Evolutionary conservation across 2,888 invertebrate genomes (phyloP), one percentile per base, ranked within the genome.

Genomic region (Steinernema hermaphroditum): DNA sequence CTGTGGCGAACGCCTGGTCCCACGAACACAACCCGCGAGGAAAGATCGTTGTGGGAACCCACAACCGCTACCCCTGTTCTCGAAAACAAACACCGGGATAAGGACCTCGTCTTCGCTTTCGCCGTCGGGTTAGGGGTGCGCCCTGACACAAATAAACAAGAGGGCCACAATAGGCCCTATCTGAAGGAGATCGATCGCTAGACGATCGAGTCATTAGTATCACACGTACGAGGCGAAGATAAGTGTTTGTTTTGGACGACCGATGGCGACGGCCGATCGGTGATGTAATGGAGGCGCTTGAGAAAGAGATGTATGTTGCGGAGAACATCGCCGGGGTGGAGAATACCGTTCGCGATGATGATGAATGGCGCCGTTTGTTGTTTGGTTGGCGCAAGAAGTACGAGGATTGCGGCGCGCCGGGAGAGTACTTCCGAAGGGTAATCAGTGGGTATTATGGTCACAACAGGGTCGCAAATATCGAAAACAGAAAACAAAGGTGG

Each of bases 201-300:
- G 24, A 27, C 27, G 54, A 49, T 49, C 49, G 43, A 49, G 49
- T 12, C 9, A 19, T n/a, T 41, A 14, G 41, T 16, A n/a, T 19
- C 6, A 2, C 19, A 16, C 16, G 46, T 6, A 46, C 37, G 27
- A 9, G 46, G 46, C 46, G 46, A 19, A 24, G 54, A 54, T 27
- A 54, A 54, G 54, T 54, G 54, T 54, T 54, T 54, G 54, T 54
- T 54, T 54, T 54, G 54, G 27, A 54, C 54, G 27, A 8, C 54
- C 12, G 49, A 9, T 19, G 49, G 19, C 19, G 6, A 27, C 54
- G 54, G 54, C 27, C 19, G 12, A 27, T 22, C 54, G 22, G 54
- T 54, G 24, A 54, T 54, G 54, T 54, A 54, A 54, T 16, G 54
- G 54, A 54, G 54, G 2, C 27, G n/a, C n/a, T n/a, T n/a, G n/a